A percentile compares a stretch with the other conserved stretches of the same genome.
These are phyloP conservation scores for Terrapene triunguis DNA, from an alignment of 2,113 vertebrate genomes.

Conservation along the genomic window DNA sequence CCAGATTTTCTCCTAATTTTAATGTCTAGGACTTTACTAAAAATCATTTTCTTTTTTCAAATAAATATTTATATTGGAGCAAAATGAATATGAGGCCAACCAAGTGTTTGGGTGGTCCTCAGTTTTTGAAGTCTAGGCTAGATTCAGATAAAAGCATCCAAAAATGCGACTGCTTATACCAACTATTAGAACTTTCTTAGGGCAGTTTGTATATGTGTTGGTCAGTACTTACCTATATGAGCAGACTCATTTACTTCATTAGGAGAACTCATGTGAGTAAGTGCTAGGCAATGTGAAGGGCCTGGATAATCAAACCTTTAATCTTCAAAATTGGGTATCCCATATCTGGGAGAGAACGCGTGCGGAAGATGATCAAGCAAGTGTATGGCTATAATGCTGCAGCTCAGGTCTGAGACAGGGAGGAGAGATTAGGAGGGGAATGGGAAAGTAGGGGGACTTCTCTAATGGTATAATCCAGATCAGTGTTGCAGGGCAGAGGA, in stretches of 20 bases:
- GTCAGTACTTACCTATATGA: not conserved
- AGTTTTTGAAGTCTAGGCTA: not conserved
- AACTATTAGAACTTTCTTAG: not conserved
- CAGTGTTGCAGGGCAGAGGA: not conserved
- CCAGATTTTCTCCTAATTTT: not conserved
- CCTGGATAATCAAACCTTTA: not conserved
- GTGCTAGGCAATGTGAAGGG: no score
- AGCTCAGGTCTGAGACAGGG: not conserved
- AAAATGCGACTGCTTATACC: not conserved
- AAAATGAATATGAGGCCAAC: not conserved
- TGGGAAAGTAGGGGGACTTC: not conserved
- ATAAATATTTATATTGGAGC: not conserved
- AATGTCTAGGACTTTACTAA: not conserved
- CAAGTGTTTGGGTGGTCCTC: not conserved
- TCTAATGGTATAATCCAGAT: not conserved
- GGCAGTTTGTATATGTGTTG: not conserved
- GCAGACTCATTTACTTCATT: not conserved
- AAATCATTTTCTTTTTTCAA: not conserved
- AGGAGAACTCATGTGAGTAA: not conserved
- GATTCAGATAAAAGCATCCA: not conserved
- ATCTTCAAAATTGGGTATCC: not conserved
- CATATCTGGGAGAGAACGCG: not conserved
- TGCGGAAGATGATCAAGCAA: not conserved
- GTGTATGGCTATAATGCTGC: not conserved
- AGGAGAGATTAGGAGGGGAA: not conserved